phyloP scores from a whole-genome alignment of 2,888 invertebrate genomes.

The Rugalucina vietnamica region DNA sequence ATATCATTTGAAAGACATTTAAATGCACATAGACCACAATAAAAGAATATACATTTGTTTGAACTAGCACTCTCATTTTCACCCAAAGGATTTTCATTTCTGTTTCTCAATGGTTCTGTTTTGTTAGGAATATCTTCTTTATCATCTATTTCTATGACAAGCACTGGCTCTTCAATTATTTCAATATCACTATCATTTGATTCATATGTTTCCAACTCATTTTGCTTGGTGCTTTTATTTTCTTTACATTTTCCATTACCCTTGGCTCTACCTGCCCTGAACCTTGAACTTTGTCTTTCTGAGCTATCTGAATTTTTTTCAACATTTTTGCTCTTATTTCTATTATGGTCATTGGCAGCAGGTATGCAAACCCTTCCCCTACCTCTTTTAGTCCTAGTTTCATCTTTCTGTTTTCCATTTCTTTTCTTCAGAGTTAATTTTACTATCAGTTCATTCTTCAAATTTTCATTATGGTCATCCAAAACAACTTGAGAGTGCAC shows the following conservation, averaged over 20 bases:
- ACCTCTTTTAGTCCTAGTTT: neutral
- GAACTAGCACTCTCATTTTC: neutral
- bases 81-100: neutral
- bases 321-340: neutral
- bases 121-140: neutral
- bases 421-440: too few relatives aligned
- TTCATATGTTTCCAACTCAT: neutral
- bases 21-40: neutral
- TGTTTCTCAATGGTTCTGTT: neutral
- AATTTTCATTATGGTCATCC: too few relatives aligned
- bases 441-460: too few relatives aligned
- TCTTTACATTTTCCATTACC: too few relatives aligned
- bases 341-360: neutral
- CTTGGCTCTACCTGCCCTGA: too few relatives aligned
- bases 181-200: slow-evolving; percentile 14
- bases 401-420: neutral
- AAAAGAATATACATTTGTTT: neutral
- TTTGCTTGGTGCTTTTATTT: neutral
- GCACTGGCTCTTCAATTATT: slow-evolving; percentile 9
- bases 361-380: neutral
- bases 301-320: too few relatives aligned
- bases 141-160: slow-evolving; percentile 20
- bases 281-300: too few relatives aligned
- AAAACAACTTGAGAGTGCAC: neutral
- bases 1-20: neutral